A percentile compares a stretch with the other conserved stretches of the same genome.
These are phyloP conservation scores for Pelvicachromis taeniatus DNA, from an alignment of 2,113 vertebrate genomes.

Conservation along the genomic window DNA sequence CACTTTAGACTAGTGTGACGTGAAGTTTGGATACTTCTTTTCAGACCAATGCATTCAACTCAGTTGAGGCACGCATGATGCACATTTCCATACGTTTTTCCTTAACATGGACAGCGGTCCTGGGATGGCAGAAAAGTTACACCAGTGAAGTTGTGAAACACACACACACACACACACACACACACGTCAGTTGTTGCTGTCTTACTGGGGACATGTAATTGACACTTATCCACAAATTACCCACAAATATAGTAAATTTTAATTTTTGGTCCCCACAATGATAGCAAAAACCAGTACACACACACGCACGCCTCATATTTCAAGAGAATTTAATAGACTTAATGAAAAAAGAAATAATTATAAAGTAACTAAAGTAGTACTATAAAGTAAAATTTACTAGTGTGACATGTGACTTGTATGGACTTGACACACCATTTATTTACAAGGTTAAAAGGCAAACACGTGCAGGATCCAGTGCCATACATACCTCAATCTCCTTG, in stretches of 20 bases:
- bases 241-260: too few species aligned
- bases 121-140: neutral
- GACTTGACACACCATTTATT: neutral
- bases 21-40: neutral
- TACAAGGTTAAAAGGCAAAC: neutral
- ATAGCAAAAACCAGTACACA: neutral
- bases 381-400: neutral
- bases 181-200: too few species aligned
- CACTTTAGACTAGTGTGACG: neutral
- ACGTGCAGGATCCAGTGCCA: accelerated
- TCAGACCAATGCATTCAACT: neutral
- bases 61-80: too few species aligned
- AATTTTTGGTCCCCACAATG: too few species aligned
- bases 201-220: too few species aligned
- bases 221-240: too few species aligned
- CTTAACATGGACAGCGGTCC: neutral
- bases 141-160: neutral
- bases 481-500: slow-evolving; percentile 90
- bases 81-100: neutral
- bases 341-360: neutral
- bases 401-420: neutral
- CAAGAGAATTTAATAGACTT: neutral
- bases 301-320: neutral
- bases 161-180: neutral
- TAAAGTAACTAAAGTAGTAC: neutral